A percentile compares a stretch with the other conserved stretches of the same genome.
These are phyloP conservation scores for Tringa solitaria DNA, from an alignment of 2,113 vertebrate genomes.

Conservation along the genomic window DNA sequence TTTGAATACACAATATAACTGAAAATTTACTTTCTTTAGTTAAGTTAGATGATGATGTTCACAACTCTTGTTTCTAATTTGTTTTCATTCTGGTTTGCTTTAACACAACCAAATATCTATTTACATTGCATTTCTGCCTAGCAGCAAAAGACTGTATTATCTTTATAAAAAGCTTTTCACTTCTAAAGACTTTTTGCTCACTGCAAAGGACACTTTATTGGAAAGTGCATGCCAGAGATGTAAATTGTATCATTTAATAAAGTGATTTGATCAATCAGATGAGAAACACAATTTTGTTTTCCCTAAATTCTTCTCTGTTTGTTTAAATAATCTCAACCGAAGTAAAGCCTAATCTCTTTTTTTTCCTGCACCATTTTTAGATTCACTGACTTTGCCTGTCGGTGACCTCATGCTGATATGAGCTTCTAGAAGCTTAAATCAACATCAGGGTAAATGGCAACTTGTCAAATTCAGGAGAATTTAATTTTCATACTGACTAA, in stretches of 20 bases:
- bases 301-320: constrained; percentile 39
- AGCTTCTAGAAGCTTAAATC: constrained; percentile 43
- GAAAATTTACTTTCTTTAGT: neutral
- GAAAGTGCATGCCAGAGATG: constrained; percentile 43
- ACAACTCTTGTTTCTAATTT: constrained; percentile 14
- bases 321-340: constrained; percentile 47
- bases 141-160: constrained; percentile 20
- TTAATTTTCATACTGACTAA: constrained; percentile 15
- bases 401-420: neutral
- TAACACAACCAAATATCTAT: constrained; percentile 26
- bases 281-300: constrained; percentile 44
- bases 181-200: constrained; percentile 44
- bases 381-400: constrained; percentile 37
- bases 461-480: constrained; percentile 23
- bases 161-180: constrained; percentile 21
- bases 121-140: constrained; percentile 32
- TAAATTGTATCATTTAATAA: constrained; percentile 71
- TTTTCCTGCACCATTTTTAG: constrained; percentile 24
- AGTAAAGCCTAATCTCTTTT: constrained; percentile 40
- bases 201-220: constrained; percentile 41
- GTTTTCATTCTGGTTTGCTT: constrained; percentile 47
- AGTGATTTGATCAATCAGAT: constrained; percentile 55
- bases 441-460: constrained; percentile 6
- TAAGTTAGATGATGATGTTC: neutral
- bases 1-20: neutral